Conservation (phyloP, 2,888 invertebrate species). For the Heliconius erato region DNA sequence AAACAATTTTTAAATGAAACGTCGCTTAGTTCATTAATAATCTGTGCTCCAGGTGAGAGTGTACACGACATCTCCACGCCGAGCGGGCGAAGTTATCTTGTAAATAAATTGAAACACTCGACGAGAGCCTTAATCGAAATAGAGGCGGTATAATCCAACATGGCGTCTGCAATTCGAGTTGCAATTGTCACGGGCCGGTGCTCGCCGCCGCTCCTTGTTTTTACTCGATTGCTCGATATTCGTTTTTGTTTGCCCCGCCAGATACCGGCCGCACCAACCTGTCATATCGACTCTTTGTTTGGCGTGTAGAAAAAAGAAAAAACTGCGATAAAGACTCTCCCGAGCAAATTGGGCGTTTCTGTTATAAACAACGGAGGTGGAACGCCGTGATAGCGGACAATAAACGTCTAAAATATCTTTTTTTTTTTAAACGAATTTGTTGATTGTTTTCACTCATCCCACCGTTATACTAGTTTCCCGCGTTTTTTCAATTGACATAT, state of each 20-base stretch:
- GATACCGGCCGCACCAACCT: slow-evolving; percentile 79
- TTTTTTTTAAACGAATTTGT: slow-evolving; percentile 78
- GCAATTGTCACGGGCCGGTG: slow-evolving; percentile 83
- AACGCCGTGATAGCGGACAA: slow-evolving; percentile 83
- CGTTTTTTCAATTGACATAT: slow-evolving; percentile 72
- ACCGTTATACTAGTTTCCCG: slow-evolving; percentile 77
- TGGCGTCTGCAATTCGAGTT: slow-evolving; percentile 76
- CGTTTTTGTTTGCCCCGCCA: slow-evolving; percentile 78
- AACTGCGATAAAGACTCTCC: slow-evolving; percentile 78
- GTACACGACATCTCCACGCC: slow-evolving; percentile 17
- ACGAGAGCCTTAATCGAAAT: slow-evolving; percentile 73
- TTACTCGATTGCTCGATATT: slow-evolving; percentile 81
- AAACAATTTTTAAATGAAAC: slow-evolving; percentile 46
- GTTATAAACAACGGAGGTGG: slow-evolving; percentile 85
- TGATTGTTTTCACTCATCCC: slow-evolving; percentile 78
- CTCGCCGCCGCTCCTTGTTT: slow-evolving; percentile 75
- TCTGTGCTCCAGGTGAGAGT: slow-evolving; percentile 16
- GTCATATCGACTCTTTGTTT: slow-evolving; percentile 84
- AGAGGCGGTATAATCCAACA: slow-evolving; percentile 80
- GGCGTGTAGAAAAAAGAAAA: slow-evolving; percentile 75
- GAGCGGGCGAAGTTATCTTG: slow-evolving; percentile 28
- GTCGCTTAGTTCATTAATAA: slow-evolving; percentile 37
- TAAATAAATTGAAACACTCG: slow-evolving; percentile 60
- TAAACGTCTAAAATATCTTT: slow-evolving; percentile 74
- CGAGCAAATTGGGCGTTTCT: slow-evolving; percentile 85